A percentile compares a stretch with the other conserved stretches of the same genome.
phyloP scores from a whole-genome alignment of 2,888 invertebrate genomes.

The Fabriciana adippe region DNA sequence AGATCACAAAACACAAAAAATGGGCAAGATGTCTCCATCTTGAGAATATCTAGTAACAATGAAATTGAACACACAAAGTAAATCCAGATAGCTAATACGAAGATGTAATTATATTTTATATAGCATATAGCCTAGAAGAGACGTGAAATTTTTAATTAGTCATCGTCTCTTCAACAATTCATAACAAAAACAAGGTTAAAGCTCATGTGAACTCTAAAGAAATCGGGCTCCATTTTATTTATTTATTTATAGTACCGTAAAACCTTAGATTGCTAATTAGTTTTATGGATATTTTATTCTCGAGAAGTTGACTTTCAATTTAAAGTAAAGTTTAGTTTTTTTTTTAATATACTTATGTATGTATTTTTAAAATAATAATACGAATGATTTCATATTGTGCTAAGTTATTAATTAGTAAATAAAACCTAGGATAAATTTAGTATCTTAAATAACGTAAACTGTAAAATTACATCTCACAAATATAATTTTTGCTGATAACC shows the following conservation, averaged over 20 bases:
- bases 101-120: not conserved
- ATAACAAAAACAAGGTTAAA: slow-evolving; percentile 61
- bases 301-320: slow-evolving; percentile 53
- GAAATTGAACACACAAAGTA: not conserved
- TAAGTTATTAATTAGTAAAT: too few species aligned
- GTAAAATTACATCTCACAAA: too few species aligned
- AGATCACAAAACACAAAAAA: too few species aligned
- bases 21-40: too few species aligned
- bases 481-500: too few species aligned
- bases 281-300: slow-evolving; percentile 68
- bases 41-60: not conserved
- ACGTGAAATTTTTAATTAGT: slow-evolving; percentile 57
- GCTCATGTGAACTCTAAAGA: slow-evolving; percentile 54
- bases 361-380: too few species aligned
- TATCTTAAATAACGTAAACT: too few species aligned
- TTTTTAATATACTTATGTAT: too few species aligned
- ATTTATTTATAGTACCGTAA: slow-evolving; percentile 73
- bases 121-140: not conserved
- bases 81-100: not conserved
- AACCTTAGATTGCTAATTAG: slow-evolving; percentile 76
- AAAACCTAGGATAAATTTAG: too few species aligned
- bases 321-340: slow-evolving; percentile 34
- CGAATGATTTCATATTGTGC: too few species aligned
- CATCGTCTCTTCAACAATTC: slow-evolving; percentile 64
- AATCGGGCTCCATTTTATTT: slow-evolving; percentile 64